Percentiles rank a stretch among this genome's conserved stretches.
Evolutionary conservation across 2,888 invertebrate genomes (phyloP).

Genomic region (Conus canariensis): DNA sequence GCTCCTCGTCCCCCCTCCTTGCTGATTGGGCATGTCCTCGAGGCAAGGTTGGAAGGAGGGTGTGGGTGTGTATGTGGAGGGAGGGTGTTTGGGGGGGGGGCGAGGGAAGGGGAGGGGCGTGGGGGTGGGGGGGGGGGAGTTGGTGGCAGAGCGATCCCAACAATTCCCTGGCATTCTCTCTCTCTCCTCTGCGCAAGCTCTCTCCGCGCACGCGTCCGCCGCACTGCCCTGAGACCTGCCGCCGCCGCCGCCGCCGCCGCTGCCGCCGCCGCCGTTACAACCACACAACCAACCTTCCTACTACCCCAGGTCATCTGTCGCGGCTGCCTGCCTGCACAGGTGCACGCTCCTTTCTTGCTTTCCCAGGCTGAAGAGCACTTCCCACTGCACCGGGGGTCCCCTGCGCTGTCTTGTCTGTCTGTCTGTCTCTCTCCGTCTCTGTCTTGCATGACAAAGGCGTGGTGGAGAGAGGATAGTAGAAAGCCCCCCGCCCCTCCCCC

Average conservation of each 20-base stretch:
- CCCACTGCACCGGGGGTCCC: conserved; percentile 12
- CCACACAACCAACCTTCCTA: background rate
- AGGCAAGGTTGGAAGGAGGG: too few species aligned
- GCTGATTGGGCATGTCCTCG: too few species aligned
- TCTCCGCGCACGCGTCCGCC: background rate
- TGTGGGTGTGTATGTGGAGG: too few species aligned
- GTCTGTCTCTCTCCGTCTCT: background rate
- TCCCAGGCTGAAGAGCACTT: conserved; percentile 41
- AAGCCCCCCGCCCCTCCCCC: background rate
- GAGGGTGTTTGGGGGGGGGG: too few species aligned
- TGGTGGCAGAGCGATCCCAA: too few species aligned
- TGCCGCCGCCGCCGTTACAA: too few species aligned
- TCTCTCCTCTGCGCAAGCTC: too few species aligned
- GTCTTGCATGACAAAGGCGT: background rate
- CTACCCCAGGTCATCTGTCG: background rate
- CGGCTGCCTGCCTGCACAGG: conserved; percentile 21
- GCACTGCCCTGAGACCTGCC: background rate
- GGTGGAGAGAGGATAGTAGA: background rate
- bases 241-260: too few species aligned
- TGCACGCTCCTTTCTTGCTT: conserved; percentile 29
- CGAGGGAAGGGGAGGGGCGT: too few species aligned
- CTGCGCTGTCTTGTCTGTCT: background rate
- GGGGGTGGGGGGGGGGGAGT: too few species aligned
- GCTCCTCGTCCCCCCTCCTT: background rate
- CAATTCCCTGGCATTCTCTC: too few species aligned